Percentiles rank a stretch among this genome's conserved stretches.
These are phyloP conservation scores for Arenaria interpres DNA, from an alignment of 2,113 vertebrate species.

Conservation along the genomic window DNA sequence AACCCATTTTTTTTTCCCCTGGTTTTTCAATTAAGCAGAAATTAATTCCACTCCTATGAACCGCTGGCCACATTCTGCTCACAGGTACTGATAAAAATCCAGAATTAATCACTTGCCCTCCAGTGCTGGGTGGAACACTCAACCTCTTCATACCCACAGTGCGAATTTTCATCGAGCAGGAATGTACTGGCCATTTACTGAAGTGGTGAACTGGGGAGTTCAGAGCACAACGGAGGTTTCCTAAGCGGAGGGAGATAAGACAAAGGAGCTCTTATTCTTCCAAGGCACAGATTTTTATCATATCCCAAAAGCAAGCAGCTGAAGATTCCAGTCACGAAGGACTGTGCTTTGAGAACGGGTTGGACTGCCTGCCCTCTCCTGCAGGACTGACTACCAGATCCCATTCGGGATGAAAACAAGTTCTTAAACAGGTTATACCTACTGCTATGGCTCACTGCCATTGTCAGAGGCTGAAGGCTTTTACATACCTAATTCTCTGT, in stretches of 20 bases:
- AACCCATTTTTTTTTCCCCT: neutral
- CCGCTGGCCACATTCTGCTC: neutral
- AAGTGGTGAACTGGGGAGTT: neutral
- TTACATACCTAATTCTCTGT: neutral
- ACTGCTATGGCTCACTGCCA: neutral
- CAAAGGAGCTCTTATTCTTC: neutral
- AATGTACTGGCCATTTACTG: neutral
- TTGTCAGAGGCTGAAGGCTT: neutral
- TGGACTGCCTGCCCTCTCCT: neutral
- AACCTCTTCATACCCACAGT: neutral
- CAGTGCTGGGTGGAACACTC: neutral
- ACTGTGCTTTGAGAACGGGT: neutral
- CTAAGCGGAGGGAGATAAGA: neutral
- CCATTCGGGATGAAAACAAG: neutral
- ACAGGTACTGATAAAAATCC: neutral
- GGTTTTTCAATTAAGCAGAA: neutral
- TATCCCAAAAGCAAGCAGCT: neutral
- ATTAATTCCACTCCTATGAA: neutral
- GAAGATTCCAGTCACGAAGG: neutral
- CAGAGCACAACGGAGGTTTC: neutral
- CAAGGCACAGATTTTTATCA: neutral
- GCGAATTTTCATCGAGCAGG: neutral
- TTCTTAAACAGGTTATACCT: neutral
- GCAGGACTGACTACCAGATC: neutral
- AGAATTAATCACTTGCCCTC: neutral